Evolutionary conservation across 2,888 invertebrate genomes (phyloP), one percentile per base, ranked within the genome.

Genomic region (Hipparchia sbordonii): DNA sequence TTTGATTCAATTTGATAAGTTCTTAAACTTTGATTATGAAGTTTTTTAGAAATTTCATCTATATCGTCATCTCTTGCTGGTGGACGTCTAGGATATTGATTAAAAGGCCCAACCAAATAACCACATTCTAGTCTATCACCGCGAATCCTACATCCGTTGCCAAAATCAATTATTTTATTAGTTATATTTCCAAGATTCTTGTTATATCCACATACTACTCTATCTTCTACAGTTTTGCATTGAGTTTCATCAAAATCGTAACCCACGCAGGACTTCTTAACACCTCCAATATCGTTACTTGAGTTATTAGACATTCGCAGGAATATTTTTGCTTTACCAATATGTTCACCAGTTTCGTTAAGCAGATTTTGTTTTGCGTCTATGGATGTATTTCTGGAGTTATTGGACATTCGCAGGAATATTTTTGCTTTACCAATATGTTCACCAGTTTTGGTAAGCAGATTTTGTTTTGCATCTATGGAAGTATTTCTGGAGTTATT

Each of bases 71-170:
- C 68, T 61, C 74, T 61, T 33, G 70, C 78, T 33, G 79, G 79
- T 5, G 81, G 82, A 52, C 82, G 79, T 77, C 79, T 77, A 0
- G 72, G 61, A 66, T 39, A 39, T 5, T 77, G 73, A 59, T 70
- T 72, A 70, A 77, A 81, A 60, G 80, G 82, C 46, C 78, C 78
- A 10, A 63, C 74, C 2, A 78, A 65, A 77, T 92, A 92, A 4
- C 91, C 91, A 80, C 92, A 92, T 83, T 92, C 91, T 67, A 92
- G 77, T 79, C 92, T 87, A n/a, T 87, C 84, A 12, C 83, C 85
- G 10, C 86, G 85, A 48, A 82, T 67, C 51, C 79, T 79, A 75
- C 92, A 92, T 1, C 86, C 88, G 67, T 88, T 84, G 6, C 84
- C 85, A 4, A 88, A 59, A 61, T 88, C 80, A 33, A 81, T 72